Evolutionary conservation across 2,797 vertebrate species (phyloP).

Genomic region (Notolabrus celidotus): DNA sequence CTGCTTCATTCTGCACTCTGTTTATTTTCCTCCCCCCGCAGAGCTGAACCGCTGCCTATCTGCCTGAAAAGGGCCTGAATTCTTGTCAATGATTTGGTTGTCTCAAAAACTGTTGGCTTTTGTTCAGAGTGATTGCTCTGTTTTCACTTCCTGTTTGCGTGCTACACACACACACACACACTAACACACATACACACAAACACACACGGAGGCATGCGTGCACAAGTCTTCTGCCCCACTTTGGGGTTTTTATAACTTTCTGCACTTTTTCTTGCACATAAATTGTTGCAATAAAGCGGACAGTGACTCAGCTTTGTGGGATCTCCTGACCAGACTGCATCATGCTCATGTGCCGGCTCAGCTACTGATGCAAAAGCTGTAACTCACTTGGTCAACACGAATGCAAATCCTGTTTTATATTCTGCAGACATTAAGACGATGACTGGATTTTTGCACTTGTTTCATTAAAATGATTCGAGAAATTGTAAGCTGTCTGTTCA

Average conservation of each 20-base stretch:
- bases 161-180: constrained; percentile 24
- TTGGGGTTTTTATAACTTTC: constrained; percentile 20
- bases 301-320: constrained; percentile 19
- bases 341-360: constrained; percentile 1
- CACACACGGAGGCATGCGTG: constrained; percentile 23
- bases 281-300: constrained; percentile 28
- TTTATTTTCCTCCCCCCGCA: constrained; percentile 62
- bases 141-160: constrained; percentile 77
- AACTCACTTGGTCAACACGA: not conserved
- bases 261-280: constrained; percentile 39
- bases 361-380: not conserved
- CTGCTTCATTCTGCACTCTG: constrained; percentile 44
- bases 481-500: no score
- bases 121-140: constrained; percentile 53
- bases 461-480: not conserved
- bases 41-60: constrained; percentile 38
- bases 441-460: not conserved
- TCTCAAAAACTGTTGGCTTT: constrained; percentile 42
- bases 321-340: constrained; percentile 10
- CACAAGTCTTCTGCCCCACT: constrained; percentile 41
- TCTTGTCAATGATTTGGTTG: constrained; percentile 36
- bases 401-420: not conserved
- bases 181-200: constrained; percentile 15
- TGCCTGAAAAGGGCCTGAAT: constrained; percentile 38
- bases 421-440: not conserved